Evolutionary conservation across 2,113 vertebrate genomes (phyloP).

Genomic region (Chamaetylas fuelleborni): DNA sequence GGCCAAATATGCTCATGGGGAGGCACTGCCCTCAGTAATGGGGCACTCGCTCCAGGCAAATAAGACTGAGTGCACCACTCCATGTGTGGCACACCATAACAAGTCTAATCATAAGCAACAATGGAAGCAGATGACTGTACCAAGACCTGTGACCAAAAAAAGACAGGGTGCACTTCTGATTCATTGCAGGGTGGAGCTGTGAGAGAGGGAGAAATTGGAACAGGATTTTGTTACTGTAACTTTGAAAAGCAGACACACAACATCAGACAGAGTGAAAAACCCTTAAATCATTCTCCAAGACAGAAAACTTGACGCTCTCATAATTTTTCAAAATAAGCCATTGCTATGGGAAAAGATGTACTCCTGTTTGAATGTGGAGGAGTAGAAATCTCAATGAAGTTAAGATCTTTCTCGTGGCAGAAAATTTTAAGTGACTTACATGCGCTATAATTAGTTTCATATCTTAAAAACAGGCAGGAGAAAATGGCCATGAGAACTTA

Average conservation of each 20-base stretch:
- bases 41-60: neutral
- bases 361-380: neutral
- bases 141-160: constrained; percentile 52
- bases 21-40: neutral
- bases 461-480: constrained; percentile 17
- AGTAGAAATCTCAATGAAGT: neutral
- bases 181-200: constrained; percentile 24
- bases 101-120: constrained; percentile 1
- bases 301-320: neutral
- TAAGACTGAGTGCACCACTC: neutral
- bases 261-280: neutral
- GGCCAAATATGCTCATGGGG: neutral
- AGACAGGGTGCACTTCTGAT: constrained; percentile 22
- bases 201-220: neutral
- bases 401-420: neutral
- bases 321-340: neutral
- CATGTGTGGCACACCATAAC: neutral
- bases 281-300: neutral
- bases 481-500: constrained; percentile 26
- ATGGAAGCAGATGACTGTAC: neutral
- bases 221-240: neutral
- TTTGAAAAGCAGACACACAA: constrained; percentile 3
- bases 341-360: neutral
- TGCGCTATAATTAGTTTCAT: constrained; percentile 32
- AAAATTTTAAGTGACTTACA: neutral